Base-by-base conservation (phyloP, 2,797 vertebrate species). In the Myripristis jacobus region DNA sequence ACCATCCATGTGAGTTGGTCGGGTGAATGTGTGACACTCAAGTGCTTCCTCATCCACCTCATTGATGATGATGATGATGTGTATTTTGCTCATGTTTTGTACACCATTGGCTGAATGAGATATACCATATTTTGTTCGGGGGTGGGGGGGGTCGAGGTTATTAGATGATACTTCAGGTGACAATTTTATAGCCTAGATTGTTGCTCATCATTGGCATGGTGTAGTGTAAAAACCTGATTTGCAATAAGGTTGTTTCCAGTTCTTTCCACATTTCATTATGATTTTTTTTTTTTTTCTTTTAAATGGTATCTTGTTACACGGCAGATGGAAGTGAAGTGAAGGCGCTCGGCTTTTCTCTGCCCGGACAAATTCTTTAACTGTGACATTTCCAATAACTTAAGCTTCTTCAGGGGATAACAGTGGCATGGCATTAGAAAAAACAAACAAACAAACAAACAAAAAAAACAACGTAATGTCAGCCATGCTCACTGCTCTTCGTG, bases 391-490 rank as follows among this genome's bases (percentile, higher is more conserved):
- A 83, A 59, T 67, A 68, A 71, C 55, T 46, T 69, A 9, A 76
- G 25, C 70, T 78, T 74, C 75, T 90, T 87, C 83, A 88, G 83
- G 84, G 89, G 68, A 83, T 73, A 41, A 18, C 55, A 25, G 64
- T 79, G 76, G 67, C 27, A 8, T 29, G 66, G n/a, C n/a, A n/a
- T n/a, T n/a, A n/a, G n/a, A n/a, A n/a, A n/a, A n/a, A n/a, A n/a
- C n/a, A n/a, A n/a, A n/a, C n/a, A n/a, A n/a, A n/a, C n/a, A 69
- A 24, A 36, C 8, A 36, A 5, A 8, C 19, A 36, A 48, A 13
- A 41, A 13, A 13, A 59, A 55, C 15, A 36, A 43, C 55, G 44
- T 43, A 25, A 24, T 2, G 4, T 2, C 31, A 4, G 62, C 52
- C 56, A 16, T 12, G 66, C 56, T 70, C 64, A 68, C 57, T 22